Evolutionary conservation across 2,888 invertebrate genomes (phyloP).

Genomic region (Platycheirus albimanus): DNA sequence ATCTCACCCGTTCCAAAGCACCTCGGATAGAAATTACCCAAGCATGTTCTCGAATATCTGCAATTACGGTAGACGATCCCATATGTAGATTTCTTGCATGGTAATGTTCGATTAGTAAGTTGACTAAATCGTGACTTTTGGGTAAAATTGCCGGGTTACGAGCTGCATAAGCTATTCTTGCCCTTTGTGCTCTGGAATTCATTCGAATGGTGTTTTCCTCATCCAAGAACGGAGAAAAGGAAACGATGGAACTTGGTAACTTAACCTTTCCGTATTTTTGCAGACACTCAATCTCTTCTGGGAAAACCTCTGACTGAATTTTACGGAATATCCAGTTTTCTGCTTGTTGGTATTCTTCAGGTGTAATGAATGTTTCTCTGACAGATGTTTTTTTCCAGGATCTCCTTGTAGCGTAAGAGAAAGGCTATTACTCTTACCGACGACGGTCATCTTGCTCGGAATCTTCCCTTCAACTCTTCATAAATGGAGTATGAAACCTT

Average conservation of each 20-base stretch:
- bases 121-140: not conserved
- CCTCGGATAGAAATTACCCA: constrained; percentile 17
- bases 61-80: too few relatives aligned
- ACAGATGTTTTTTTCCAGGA: not conserved
- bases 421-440: not conserved
- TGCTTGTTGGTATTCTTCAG: not conserved
- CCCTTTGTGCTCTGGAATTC: not conserved
- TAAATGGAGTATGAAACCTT: not conserved
- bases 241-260: not conserved
- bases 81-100: not conserved
- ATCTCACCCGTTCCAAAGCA: not conserved
- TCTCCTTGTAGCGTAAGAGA: not conserved
- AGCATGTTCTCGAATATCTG: constrained; percentile 10
- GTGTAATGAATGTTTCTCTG: not conserved
- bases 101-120: not conserved
- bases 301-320: not conserved
- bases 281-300: not conserved
- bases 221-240: constrained; percentile 9
- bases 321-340: not conserved
- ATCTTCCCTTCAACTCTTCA: not conserved
- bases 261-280: not conserved
- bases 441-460: not conserved
- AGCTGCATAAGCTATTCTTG: not conserved
- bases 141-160: not conserved
- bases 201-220: not conserved